phyloP scores from a whole-genome alignment of 2,888 invertebrate genomes.

The Ochlodes sylvanus region DNA sequence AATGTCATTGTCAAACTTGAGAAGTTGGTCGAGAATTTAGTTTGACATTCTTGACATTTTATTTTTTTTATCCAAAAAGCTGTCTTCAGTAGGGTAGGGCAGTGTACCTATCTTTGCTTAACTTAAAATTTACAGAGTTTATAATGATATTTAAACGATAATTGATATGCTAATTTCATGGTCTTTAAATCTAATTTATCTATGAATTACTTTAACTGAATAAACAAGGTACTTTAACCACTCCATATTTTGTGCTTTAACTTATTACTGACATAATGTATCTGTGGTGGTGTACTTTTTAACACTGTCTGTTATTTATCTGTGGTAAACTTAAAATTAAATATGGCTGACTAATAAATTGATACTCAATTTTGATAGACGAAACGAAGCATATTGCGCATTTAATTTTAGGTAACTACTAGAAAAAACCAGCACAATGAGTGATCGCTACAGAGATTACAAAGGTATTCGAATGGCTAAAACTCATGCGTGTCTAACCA shows the following conservation, averaged over 20 bases:
- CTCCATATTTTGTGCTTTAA: too few species aligned
- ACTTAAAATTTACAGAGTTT: too few species aligned
- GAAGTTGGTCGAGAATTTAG: neutral
- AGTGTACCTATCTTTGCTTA: too few species aligned
- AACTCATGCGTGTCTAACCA: constrained; percentile 32
- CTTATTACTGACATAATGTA: too few species aligned
- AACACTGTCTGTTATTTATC: too few species aligned
- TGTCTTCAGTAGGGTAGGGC: too few species aligned
- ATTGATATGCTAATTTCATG: too few species aligned
- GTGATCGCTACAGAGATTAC: constrained; percentile 61
- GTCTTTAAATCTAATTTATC: too few species aligned
- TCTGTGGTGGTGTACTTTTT: neutral
- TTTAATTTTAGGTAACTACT: neutral
- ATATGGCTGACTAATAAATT: neutral
- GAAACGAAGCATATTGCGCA: neutral
- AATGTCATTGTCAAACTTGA: neutral
- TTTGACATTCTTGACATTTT: neutral
- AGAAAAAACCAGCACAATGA: constrained; percentile 52
- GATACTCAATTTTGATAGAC: neutral
- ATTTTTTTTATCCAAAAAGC: too few species aligned
- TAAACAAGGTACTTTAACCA: too few species aligned
- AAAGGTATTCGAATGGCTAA: constrained; percentile 70
- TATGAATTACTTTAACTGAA: too few species aligned
- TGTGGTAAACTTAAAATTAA: neutral
- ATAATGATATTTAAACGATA: too few species aligned